These are phyloP conservation scores for Styela clava DNA, from an alignment of 23 tunicate species.

Conservation along the genomic window DNA sequence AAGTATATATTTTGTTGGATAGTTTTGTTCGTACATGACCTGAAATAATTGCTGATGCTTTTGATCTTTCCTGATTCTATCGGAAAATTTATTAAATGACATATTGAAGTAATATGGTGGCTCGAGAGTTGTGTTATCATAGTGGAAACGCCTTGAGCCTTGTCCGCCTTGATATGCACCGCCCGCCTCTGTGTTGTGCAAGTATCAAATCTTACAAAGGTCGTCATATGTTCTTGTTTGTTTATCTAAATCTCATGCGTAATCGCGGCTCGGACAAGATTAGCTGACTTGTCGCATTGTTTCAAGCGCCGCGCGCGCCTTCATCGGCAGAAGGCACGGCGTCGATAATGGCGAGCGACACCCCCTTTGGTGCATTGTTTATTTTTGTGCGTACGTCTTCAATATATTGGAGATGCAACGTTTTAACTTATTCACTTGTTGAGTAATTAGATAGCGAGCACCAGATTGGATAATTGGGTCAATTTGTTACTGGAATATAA, in stretches of 20 bases:
- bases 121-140: no score
- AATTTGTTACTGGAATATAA: neutral
- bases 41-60: no score
- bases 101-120: no score
- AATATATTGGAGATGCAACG: neutral
- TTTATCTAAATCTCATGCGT: neutral
- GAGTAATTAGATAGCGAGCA: neutral
- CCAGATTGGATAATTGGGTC: neutral
- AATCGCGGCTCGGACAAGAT: neutral
- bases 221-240: neutral
- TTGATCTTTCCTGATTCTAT: no score
- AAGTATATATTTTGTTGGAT: no score
- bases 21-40: no score
- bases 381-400: neutral
- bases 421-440: neutral
- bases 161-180: neutral
- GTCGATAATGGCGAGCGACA: neutral
- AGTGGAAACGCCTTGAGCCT: neutral
- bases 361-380: neutral
- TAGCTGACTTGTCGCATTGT: neutral
- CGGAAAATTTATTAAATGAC: no score
- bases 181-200: neutral
- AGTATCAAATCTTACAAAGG: neutral
- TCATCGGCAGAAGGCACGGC: neutral
- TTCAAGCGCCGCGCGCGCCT: neutral